Conservation (phyloP, 2,797 vertebrate genomes). For the Cossypha dichroa region DNA sequence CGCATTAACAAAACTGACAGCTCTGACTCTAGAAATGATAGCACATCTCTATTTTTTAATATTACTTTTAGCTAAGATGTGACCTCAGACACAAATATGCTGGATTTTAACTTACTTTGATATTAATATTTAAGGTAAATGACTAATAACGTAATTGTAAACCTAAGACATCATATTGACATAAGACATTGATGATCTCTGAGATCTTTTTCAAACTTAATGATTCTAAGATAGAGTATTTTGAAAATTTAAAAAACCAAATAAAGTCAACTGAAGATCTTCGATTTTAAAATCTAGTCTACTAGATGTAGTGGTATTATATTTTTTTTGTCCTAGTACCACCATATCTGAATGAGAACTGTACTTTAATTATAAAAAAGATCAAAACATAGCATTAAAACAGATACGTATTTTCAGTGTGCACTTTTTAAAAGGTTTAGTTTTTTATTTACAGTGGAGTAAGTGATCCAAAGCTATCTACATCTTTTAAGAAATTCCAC, state of each 20-base stretch:
- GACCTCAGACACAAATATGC: neutral
- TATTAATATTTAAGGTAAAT: neutral
- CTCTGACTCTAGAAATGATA: neutral
- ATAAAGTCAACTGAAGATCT: neutral
- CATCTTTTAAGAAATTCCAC: neutral
- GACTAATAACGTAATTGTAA: neutral
- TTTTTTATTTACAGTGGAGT: neutral
- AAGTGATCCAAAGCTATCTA: neutral
- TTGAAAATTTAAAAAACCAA: neutral
- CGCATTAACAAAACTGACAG: accelerated
- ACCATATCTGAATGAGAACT: neutral
- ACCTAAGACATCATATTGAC: neutral
- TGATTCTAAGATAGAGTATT: neutral
- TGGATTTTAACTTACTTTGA: neutral
- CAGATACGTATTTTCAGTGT: neutral
- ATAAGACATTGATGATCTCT: neutral
- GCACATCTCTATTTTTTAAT: neutral
- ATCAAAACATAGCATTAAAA: neutral
- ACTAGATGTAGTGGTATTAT: neutral
- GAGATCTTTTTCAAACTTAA: neutral
- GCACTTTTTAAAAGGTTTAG: neutral
- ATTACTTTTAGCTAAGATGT: neutral
- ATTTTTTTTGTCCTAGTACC: no score
- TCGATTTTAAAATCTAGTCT: neutral
- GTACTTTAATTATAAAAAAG: neutral